Evolutionary conservation across 2,113 vertebrate species (phyloP).

Genomic region (Podilymbus podiceps): DNA sequence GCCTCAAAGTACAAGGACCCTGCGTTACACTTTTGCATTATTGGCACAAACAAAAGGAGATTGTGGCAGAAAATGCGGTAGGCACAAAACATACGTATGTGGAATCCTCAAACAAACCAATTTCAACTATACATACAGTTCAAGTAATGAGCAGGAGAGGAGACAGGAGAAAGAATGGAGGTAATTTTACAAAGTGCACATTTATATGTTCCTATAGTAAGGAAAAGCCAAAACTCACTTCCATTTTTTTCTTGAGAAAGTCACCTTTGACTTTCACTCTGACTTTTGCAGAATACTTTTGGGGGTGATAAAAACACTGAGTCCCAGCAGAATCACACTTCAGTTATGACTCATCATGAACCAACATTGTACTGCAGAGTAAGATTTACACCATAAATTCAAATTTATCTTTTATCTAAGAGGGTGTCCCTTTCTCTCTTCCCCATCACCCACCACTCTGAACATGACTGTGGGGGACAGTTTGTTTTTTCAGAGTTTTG

Average conservation of each 20-base stretch:
- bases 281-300: neutral
- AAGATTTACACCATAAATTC: neutral
- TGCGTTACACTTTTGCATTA: neutral
- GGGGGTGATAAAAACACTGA: neutral
- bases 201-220: neutral
- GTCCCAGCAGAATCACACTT: neutral
- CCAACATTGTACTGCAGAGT: neutral
- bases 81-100: neutral
- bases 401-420: neutral
- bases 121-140: neutral
- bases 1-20: neutral
- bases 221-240: neutral
- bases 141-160: neutral
- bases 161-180: neutral
- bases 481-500: neutral
- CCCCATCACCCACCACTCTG: neutral
- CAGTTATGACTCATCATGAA: neutral
- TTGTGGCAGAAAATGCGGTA: neutral
- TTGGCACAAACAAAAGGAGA: neutral
- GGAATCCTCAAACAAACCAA: neutral
- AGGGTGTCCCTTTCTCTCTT: neutral
- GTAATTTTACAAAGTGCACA: neutral
- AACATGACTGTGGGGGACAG: fast-evolving
- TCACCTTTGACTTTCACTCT: neutral
- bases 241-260: neutral